A percentile compares a stretch with the other conserved stretches of the same genome.
Conservation (phyloP, 2,113 vertebrate genomes). For the Petromus typicus region DNA sequence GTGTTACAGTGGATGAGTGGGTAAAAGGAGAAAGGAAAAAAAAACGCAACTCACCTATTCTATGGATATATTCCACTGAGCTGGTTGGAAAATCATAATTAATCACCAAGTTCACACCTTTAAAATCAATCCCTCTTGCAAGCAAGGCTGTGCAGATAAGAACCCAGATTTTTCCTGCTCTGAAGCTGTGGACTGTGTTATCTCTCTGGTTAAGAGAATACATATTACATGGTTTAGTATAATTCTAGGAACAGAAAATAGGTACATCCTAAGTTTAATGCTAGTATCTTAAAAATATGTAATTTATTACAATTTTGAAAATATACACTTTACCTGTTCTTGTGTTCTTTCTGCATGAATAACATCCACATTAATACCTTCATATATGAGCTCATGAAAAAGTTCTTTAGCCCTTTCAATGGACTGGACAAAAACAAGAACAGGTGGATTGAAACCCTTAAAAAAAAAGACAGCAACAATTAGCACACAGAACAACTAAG, state of each 20-base stretch:
- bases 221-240: slow-evolving; percentile 45
- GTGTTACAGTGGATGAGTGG: not conserved
- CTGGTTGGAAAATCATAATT: slow-evolving; percentile 98
- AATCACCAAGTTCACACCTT: slow-evolving; percentile 97
- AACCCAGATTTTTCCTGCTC: slow-evolving; percentile 98
- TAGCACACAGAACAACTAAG: slow-evolving; percentile 43
- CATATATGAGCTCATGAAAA: slow-evolving; percentile 97
- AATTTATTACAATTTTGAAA: slow-evolving; percentile 23
- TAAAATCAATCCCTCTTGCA: slow-evolving; percentile 98
- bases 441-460: slow-evolving; percentile 96
- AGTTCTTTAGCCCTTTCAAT: slow-evolving; percentile 97
- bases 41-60: slow-evolving; percentile 91
- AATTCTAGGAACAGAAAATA: slow-evolving; percentile 59
- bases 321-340: slow-evolving; percentile 90
- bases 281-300: not conserved
- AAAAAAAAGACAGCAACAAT: slow-evolving; percentile 71
- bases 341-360: slow-evolving; percentile 97
- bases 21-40: not conserved
- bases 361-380: slow-evolving; percentile 98
- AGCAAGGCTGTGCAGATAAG: slow-evolving; percentile 97
- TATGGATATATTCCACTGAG: slow-evolving; percentile 97
- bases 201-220: slow-evolving; percentile 90
- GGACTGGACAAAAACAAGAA: slow-evolving; percentile 98
- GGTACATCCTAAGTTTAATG: slow-evolving; percentile 16
- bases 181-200: slow-evolving; percentile 94